Percentiles rank a stretch among this genome's conserved stretches.
These are phyloP conservation scores for Drosophila anomelani DNA, from an alignment of 2,888 invertebrate species.

Conservation along the genomic window DNA sequence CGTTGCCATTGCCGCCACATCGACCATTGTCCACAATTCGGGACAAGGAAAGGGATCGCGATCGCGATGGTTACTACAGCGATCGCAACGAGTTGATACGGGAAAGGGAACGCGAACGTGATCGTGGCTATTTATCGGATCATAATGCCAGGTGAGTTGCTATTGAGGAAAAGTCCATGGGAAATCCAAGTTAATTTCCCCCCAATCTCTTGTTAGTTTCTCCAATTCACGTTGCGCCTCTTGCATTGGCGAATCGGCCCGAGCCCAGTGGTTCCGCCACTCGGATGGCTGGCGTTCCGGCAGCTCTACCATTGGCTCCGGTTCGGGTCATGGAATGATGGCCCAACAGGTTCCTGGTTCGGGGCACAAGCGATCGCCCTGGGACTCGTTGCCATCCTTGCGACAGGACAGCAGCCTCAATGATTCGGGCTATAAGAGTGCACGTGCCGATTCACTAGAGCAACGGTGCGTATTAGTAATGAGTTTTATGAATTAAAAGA, in stretches of 20 bases:
- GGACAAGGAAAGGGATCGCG: conserved; percentile 87
- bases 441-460: conserved; percentile 93
- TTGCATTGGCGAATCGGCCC: conserved; percentile 95
- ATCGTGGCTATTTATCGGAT: conserved; percentile 91
- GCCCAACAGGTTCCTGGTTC: conserved; percentile 83
- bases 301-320: conserved; percentile 89
- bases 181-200: not conserved
- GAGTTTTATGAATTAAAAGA: too few relatives aligned
- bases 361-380: conserved; percentile 91
- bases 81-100: conserved; percentile 94
- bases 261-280: conserved; percentile 95
- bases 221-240: conserved; percentile 91
- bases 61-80: conserved; percentile 94
- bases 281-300: conserved; percentile 94
- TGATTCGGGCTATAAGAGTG: conserved; percentile 94
- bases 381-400: conserved; percentile 94
- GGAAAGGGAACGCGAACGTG: conserved; percentile 90
- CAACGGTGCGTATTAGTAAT: conserved; percentile 87
- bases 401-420: conserved; percentile 94
- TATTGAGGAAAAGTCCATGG: accelerated
- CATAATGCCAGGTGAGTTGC: conserved; percentile 89
- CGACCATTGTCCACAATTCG: conserved; percentile 85
- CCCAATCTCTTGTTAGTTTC: conserved; percentile 45
- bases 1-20: conserved; percentile 91
- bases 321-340: conserved; percentile 86